Base-by-base conservation (phyloP, 2,113 vertebrate genomes). In the Tursiops truncatus region DNA sequence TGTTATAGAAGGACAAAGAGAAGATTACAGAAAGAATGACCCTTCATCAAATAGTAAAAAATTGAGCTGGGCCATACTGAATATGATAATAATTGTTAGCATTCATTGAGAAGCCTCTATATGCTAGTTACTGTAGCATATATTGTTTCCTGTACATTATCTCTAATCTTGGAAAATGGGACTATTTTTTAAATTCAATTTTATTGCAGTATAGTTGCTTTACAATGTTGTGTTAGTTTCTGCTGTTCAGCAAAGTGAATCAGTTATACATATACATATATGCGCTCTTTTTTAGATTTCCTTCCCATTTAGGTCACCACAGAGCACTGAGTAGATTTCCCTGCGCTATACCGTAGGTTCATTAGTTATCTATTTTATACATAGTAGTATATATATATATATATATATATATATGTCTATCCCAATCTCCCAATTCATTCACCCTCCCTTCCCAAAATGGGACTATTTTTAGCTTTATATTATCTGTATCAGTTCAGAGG, bases 401-500 rank as follows among this genome's bases (percentile, higher is more conserved):
- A 50, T 21, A 58, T 58, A 50, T 50, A 50, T 21, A 58, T 21
- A 58, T 58, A 58, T 58, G 20, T 58, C 20, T 21, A 58, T 21
- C 56, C 20, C 56, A 21, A 20, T 58, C 56, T 58, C 56, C 56
- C 18, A 58, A 58, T 58, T 58, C 56, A 21, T 58, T 58, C 56
- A 58, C 56, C 56, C 56, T 21, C 7, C 56, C 6, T 58, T 58
- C 56, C 56, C 56, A 86, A 89, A 86, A 77, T n/a, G 60, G 10
- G 62, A 70, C 53, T 89, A 33, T 91, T 71, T 96, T 87, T 73
- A 67, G 79, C 26, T 97, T 84, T 67, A 60, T 18, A 28, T 87
- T 91, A 31, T 73, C 77, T 85, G 1, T 68, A 33, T 70, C 36
- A 82, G 23, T 92, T 97, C 65, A 88, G 33, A 65, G 38, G 4